Base-by-base conservation (phyloP, 2,888 invertebrate species). In the Pilophorus perplexus region DNA sequence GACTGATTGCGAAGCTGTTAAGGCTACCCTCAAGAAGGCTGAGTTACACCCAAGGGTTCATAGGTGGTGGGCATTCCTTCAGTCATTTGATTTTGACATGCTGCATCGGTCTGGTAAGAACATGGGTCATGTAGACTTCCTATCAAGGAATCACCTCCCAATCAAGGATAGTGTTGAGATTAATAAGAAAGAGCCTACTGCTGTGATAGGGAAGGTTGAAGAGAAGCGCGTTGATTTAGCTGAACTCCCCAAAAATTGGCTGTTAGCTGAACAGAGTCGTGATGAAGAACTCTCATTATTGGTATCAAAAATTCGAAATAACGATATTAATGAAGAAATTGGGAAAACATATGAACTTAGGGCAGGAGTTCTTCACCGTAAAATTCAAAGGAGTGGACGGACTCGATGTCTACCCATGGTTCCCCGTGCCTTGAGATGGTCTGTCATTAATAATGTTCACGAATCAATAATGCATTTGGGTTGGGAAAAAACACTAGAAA, bases 331-430 rank as follows among this genome's bases (percentile, higher is more conserved):
- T 16, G 46, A 5, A 16, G 46, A 18, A 6, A 5, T 46, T 18
- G 12, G 18, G 18, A 18, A 46, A 46, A 46, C 46, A 46, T 46
- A 46, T 46, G 46, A 46, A 46, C 18, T 46, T 22, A 16, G 46
- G 3, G 16, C 46, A 18, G 46, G 46, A 20, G 22, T 46, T 22
- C 46, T 46, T 16, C 22, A 20, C 20, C 46, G 46, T 2, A 46
- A 16, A 12, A 46, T 46, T 5, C 46, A 46, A 16, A 5, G 46
- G 12, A 46, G 20, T 12, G 22, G 22, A 12, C 3, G 22, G 4
- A 14, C 46, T 3, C 46, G 46, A 6, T 46, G 46, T 12, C 20
- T 46, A 22, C 46, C 46, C 5, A 16, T 46, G 10, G 46, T 46
- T 46, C 46, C 46, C 10, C 18, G n/a, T n/a, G n/a, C n/a, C n/a